phyloP scores from a whole-genome alignment of 2,888 invertebrate genomes.

The Bombylius discolor region DNA sequence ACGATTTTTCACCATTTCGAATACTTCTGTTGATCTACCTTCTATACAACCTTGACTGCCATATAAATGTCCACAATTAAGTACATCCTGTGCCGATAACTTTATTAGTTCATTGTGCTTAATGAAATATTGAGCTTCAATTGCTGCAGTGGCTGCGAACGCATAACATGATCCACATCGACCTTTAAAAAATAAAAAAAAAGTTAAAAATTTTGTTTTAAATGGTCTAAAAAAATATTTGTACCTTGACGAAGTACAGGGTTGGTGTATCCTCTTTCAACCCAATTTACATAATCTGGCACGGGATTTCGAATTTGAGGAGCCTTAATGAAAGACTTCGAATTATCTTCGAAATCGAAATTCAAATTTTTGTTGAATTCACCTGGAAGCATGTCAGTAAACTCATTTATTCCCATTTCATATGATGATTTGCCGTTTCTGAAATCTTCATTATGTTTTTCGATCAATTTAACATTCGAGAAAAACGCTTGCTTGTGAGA shows the following conservation, averaged over 20 bases:
- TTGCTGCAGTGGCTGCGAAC: background rate
- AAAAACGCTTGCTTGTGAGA: no score
- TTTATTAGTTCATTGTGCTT: conserved; percentile 25
- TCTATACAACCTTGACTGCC: no score
- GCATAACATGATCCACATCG: background rate
- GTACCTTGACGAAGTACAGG: conserved; percentile 1
- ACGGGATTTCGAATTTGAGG: background rate
- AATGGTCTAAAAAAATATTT: no score
- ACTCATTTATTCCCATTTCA: background rate
- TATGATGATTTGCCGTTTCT: background rate
- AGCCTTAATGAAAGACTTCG: no score
- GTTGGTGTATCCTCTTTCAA: background rate
- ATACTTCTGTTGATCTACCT: no score
- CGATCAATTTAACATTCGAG: no score
- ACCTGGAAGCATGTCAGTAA: background rate
- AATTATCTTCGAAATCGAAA: no score
- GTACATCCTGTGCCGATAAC: no score
- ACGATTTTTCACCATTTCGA: no score
- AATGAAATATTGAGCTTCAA: conserved; percentile 23
- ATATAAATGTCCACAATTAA: no score
- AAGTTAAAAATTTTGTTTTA: background rate
- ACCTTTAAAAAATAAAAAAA: background rate
- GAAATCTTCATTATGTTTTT: no score
- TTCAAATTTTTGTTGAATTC: background rate
- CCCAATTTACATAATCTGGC: background rate